phyloP scores from a whole-genome alignment of 1,140 invertebrate species.

The Temnothorax longispinosus region DNA sequence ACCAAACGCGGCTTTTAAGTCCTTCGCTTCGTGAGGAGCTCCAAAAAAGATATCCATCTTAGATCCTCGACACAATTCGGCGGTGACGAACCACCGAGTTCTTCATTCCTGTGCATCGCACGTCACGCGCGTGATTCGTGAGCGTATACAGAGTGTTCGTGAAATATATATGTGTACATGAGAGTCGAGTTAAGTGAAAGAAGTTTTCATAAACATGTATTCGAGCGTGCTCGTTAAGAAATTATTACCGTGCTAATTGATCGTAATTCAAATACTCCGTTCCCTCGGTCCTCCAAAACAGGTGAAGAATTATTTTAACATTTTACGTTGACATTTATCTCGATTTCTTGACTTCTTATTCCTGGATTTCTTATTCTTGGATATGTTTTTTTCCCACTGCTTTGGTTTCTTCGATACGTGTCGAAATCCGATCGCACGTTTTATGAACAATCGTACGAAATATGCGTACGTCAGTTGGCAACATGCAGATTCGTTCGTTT shows the following conservation, averaged over 20 bases:
- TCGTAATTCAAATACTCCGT: neutral
- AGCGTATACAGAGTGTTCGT: slow-evolving; percentile 48
- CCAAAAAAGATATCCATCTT: slow-evolving; percentile 65
- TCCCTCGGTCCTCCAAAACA: neutral
- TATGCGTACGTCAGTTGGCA: neutral
- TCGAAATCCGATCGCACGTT: neutral
- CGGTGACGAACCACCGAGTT: slow-evolving; percentile 72
- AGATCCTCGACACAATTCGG: slow-evolving; percentile 81
- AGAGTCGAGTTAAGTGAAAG: neutral
- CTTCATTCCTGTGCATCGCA: slow-evolving; percentile 79
- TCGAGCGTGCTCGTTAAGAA: neutral
- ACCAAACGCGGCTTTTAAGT: neutral
- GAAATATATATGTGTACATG: slow-evolving; percentile 57
- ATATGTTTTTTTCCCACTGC: slow-evolving; percentile 54
- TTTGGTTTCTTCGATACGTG: neutral
- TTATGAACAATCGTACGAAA: neutral
- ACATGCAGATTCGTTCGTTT: slow-evolving; percentile 64
- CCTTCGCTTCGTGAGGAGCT: neutral
- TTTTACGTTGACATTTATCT: neutral
- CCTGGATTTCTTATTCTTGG: neutral
- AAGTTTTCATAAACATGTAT: neutral
- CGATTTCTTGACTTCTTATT: neutral
- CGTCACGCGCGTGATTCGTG: slow-evolving; percentile 71
- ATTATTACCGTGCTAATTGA: neutral
- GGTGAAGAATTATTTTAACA: neutral